Conservation (phyloP, 2,797 vertebrate genomes). For the Etheostoma nigrum region DNA sequence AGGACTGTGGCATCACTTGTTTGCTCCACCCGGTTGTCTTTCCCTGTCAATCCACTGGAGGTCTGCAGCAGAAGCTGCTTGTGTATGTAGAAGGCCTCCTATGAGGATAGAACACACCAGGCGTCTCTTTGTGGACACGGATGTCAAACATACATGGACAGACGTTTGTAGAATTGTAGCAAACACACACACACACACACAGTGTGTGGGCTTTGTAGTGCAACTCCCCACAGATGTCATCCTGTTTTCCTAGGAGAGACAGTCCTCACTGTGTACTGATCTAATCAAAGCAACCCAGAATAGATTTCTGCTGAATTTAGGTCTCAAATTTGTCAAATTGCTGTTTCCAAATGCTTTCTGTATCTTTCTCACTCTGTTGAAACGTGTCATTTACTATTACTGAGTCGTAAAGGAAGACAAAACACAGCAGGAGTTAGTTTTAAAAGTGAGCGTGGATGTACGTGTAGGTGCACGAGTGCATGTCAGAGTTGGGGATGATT, state of each 20-base stretch:
- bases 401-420: conserved; percentile 32
- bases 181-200: background rate
- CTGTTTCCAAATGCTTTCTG: conserved; percentile 28
- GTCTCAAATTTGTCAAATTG: conserved; percentile 58
- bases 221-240: conserved; percentile 34
- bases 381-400: conserved; percentile 59
- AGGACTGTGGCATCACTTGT: conserved; percentile 31
- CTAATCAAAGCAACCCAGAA: conserved; percentile 65
- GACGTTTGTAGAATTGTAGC: conserved; percentile 23
- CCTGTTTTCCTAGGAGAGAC: conserved; percentile 42
- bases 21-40: conserved; percentile 37
- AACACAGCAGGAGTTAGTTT: conserved; percentile 37
- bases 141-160: conserved; percentile 35
- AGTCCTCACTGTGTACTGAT: conserved; percentile 47
- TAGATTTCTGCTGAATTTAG: conserved; percentile 54
- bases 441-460: conserved; percentile 17
- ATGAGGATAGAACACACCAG: conserved; percentile 12
- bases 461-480: conserved; percentile 12
- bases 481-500: conserved; percentile 2
- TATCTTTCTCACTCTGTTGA: conserved; percentile 20
- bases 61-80: conserved; percentile 16
- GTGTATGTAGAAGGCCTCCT: conserved; percentile 16
- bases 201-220: conserved; percentile 18
- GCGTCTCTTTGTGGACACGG: conserved; percentile 28
- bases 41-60: conserved; percentile 42